Base-by-base conservation (phyloP, 2,888 invertebrate species). In the Plagodis pulveraria region DNA sequence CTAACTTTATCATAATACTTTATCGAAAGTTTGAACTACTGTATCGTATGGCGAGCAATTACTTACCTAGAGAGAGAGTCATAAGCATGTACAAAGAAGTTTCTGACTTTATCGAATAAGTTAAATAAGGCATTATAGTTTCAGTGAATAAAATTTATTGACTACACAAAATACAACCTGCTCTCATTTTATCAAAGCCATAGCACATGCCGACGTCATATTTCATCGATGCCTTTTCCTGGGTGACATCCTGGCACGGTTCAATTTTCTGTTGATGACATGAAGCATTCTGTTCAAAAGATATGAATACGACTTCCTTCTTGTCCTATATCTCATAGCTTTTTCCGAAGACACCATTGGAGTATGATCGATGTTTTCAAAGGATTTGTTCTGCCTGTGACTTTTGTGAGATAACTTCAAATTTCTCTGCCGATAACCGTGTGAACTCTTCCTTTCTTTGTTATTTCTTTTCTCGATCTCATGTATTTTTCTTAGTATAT, bases 221-320 rank as follows among this genome's bases (percentile, higher is more conserved):
- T 54, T 57, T 62, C 41, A 62, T 47, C 62, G 47, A 36, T 33
- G 52, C 51, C 62, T 69, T 54, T 66, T 70, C 54, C 58, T 68
- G 5, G 71, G 67, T 46, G 69, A 56, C 6, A 42, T 44, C 45
- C 53, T 58, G 7, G 65, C 63, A 63, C 64, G 74, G 7, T 69
- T 66, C 50, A 77, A 67, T 69, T 80, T 81, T 64, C 76, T 80
- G 56, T 86, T 85, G n/a, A 87, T 67, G 46, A 85, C 62, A 47
- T 76, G 74, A 42, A 85, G 78, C 69, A 87, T 77, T 65, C 76
- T 80, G 46, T 78, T 76, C n/a, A 86, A 67, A 2, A 81, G 56
- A 61, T 81, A 78, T 0, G 43, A n/a, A 35, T 59, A 51, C 12
- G 81, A 77, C 58, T 78, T 73, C 57, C 80, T 76, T 11, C 80